Evolutionary conservation across 2,797 vertebrate genomes (phyloP), one percentile per base, ranked within the genome.

Genomic region (Molossus molossus): DNA sequence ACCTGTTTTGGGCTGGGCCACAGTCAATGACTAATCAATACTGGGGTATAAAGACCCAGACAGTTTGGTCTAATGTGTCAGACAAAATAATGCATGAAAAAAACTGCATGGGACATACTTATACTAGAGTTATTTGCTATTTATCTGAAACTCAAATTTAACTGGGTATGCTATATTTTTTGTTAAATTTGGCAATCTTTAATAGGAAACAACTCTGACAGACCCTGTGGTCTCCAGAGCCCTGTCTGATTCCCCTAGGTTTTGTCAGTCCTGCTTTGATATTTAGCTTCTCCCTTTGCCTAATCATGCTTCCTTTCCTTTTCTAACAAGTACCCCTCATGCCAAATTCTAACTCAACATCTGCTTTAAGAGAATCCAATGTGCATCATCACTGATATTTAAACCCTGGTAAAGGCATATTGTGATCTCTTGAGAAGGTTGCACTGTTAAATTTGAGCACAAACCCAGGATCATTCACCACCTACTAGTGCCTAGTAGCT

Each of bases 371-470:
- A 90, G 18, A 58, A 65, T 58, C 64, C 33, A 90, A 11, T 6
- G 13, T 64, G 27, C 23, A 82, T 77, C n/a, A 60, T 48, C 69
- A 89, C 29, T 84, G 40, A 72, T 82, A 73, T 48, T 55, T 91
- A 94, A 77, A 81, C 57, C 14, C 25, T 88, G n/a, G 55, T 55
- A 55, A 23, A 90, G 67, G 60, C 13, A 84, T 21, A 25, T 84
- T 65, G 17, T 87, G 21, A 85, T 93, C 29, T 92, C 87, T 90
- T 94, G 20, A 87, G 76, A 82, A 93, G 27, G 20, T 57, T 83
- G 5, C 60, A 83, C 8, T 33, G 37, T 94, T 57, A 97, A 95
- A 87, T 81, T 87, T 85, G 37, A 94, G 27, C 48, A 94, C 73
- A 72, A 94, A 90, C 2, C 7, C 1, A 58, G 62, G 21, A 92